Percentiles rank a stretch among this genome's conserved stretches.
These are phyloP conservation scores for Melanotaenia nigrans DNA, from an alignment of 2,797 vertebrate genomes.

Conservation along the genomic window DNA sequence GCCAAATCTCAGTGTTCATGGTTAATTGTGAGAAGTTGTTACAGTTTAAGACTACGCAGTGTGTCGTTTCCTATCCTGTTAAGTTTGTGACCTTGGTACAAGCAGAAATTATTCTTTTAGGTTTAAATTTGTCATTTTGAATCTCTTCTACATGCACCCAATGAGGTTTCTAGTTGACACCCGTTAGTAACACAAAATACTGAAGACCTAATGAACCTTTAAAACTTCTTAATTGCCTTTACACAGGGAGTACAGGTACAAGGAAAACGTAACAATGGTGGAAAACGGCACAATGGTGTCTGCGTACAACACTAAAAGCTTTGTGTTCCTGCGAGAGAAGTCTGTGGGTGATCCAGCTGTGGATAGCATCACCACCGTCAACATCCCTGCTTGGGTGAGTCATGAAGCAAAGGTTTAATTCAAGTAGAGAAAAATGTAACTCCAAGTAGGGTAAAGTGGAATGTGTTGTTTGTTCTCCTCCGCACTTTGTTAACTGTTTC, in stretches of 20 bases:
- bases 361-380: constrained; percentile 81
- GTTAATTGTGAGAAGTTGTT: background rate
- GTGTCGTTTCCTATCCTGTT: background rate
- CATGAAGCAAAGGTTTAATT: background rate
- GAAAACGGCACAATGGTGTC: constrained; percentile 76
- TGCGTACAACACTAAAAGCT: constrained; percentile 79
- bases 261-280: constrained; percentile 81
- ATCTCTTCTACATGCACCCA: constrained; percentile 4
- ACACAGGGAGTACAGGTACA: constrained; percentile 83
- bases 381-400: constrained; percentile 84
- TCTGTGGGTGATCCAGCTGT: constrained; percentile 81
- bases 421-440: constrained; percentile 11
- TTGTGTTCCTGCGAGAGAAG: constrained; percentile 80
- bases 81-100: background rate
- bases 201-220: background rate
- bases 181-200: background rate
- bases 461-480: constrained; percentile 5
- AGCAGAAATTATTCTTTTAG: background rate
- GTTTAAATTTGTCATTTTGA: constrained; percentile 7
- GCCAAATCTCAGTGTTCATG: background rate
- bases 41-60: background rate
- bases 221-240: constrained; percentile 21
- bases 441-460: constrained; percentile 21
- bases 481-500: constrained; percentile 25
- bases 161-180: background rate